Evolutionary conservation across 2,888 invertebrate species (phyloP), one percentile per base, ranked within the genome.

Genomic region (Lepidonotus clava): DNA sequence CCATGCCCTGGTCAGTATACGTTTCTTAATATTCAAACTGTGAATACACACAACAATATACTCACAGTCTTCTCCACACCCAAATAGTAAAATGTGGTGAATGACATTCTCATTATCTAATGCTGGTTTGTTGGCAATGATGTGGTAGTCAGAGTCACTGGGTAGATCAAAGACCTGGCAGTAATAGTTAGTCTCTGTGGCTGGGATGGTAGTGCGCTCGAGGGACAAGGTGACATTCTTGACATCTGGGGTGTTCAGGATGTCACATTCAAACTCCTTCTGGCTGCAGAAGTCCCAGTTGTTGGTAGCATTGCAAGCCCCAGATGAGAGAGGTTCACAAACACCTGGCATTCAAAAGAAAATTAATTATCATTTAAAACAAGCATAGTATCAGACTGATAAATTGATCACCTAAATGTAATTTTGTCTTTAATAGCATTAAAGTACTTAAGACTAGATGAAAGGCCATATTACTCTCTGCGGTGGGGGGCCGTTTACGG

Each of bases 81-180:
- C 88, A 66, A 46, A 87, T 18, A 87, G 18, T 2, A 87, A 14
- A 18, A 86, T 86, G 46, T 87, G 87, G 51, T 88, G 88, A n/a
- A 87, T 34, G 32, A 88, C 86, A 32, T 76, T 28, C 24, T 51
- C 84, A 46, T 88, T 88, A 77, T 88, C 88, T 0, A 88, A 51
- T 34, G 46, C 80, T 5, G 88, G 88, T 51, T 86, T 66, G 61
- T 11, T 46, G 36, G 87, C 88, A 40, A 88, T 77, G 18, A 88
- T 41, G 67, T 88, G 87, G 67, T 76, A 76, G 46, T 84, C 87
- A 18, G 38, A 32, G 61, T 88, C 88, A 24, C 46, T 53, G n/a
- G 87, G 85, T n/a, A 89, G 61, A n/a, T 56, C 51, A 71, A 87
- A 89, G n/a, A 51, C 56, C 36, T 66, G 28, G 85, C 89, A 89